Percentiles rank a stretch among this genome's conserved stretches.
These are phyloP conservation scores for Mimachlamys varia DNA, from an alignment of 2,888 invertebrate species.

Conservation along the genomic window DNA sequence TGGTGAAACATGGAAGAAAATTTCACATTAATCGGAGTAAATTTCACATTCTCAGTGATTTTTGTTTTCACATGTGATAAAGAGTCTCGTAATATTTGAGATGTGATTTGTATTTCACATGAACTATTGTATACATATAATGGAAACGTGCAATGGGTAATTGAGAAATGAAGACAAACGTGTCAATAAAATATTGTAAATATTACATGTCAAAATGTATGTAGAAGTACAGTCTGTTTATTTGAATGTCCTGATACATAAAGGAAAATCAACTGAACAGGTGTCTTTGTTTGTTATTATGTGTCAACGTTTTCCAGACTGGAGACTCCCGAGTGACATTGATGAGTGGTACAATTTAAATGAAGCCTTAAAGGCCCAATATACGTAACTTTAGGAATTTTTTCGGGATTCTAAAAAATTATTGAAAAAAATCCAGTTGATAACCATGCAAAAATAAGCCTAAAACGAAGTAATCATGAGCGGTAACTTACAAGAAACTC, in stretches of 20 bases:
- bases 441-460: no score
- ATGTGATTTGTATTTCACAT: background rate
- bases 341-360: no score
- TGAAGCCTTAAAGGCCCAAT: no score
- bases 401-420: no score
- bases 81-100: background rate
- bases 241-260: slow-evolving; percentile 33
- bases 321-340: no score
- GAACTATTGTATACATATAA: background rate
- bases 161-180: background rate
- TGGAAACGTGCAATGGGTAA: slow-evolving; percentile 10
- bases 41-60: background rate
- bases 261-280: background rate
- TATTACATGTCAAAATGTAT: background rate
- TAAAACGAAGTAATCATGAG: no score
- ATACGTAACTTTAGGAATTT: no score
- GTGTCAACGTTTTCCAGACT: background rate
- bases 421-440: no score
- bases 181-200: background rate
- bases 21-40: no score
- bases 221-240: slow-evolving; percentile 23
- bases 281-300: background rate
- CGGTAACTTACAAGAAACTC: no score
- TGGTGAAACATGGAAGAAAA: no score
- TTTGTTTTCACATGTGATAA: background rate